phyloP scores from a whole-genome alignment of 1,140 invertebrate species.

The Anastrepha ludens region DNA sequence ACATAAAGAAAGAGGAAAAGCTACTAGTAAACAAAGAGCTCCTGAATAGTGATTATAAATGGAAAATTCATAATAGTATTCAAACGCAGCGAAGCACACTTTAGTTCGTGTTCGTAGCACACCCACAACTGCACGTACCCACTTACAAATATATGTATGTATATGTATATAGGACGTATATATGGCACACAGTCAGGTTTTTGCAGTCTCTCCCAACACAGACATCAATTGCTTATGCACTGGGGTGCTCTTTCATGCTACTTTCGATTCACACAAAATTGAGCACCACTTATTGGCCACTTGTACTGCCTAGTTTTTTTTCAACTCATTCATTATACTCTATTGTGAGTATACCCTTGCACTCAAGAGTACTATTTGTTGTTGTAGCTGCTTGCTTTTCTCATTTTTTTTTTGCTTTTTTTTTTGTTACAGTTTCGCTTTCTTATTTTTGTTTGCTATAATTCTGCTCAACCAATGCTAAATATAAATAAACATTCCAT shows the following conservation, averaged over 20 bases:
- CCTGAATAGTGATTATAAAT: background rate
- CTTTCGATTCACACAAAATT: slow-evolving; percentile 32
- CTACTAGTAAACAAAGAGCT: too few relatives aligned
- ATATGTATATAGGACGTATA: background rate
- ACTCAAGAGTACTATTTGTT: background rate
- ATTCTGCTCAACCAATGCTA: background rate
- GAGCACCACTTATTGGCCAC: slow-evolving; percentile 23
- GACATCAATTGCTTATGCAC: background rate
- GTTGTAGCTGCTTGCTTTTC: background rate
- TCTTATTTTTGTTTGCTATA: background rate
- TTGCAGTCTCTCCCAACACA: background rate
- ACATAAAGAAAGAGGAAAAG: background rate
- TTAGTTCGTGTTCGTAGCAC: too few relatives aligned
- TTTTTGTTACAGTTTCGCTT: background rate
- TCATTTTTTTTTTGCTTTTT: background rate
- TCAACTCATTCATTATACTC: background rate
- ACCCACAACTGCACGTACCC: too few relatives aligned
- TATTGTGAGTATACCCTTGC: background rate
- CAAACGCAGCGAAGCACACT: too few relatives aligned
- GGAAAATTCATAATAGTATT: background rate
- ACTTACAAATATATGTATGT: background rate
- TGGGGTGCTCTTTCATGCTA: background rate
- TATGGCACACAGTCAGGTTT: background rate
- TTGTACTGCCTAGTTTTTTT: background rate
- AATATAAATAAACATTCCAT: background rate